Conservation (phyloP, 2,797 vertebrate species). For the Vultur gryphus region DNA sequence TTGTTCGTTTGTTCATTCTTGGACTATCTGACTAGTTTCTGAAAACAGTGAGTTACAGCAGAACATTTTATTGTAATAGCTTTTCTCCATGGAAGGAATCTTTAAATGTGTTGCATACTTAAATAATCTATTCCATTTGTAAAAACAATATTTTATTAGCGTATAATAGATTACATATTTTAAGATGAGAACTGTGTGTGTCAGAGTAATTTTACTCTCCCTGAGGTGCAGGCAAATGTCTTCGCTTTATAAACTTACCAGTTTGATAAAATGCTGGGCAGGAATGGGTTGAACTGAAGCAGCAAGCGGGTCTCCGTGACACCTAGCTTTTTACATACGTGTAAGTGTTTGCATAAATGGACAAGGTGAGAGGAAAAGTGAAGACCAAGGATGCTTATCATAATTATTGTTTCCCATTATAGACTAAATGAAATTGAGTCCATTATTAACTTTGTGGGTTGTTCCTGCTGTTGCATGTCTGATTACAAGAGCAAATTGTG, state of each 20-base stretch:
- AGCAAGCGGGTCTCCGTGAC: not conserved
- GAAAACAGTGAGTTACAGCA: not conserved
- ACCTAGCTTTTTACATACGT: not conserved
- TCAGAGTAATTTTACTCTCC: not conserved
- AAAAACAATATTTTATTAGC: not conserved
- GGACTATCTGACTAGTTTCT: not conserved
- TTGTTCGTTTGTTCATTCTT: slow-evolving; percentile 1
- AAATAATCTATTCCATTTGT: not conserved
- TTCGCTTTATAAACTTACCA: not conserved
- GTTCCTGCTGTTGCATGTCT: not conserved
- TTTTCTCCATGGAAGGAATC: not conserved
- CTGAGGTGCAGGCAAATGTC: not conserved
- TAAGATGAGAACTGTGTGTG: not conserved
- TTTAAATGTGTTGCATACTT: not conserved
- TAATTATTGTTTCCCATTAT: not conserved
- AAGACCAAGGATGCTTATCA: not conserved
- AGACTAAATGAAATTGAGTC: not conserved
- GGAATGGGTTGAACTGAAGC: not conserved
- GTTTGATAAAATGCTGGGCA: not conserved
- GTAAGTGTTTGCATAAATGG: not conserved
- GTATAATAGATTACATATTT: not conserved
- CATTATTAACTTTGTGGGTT: not conserved
- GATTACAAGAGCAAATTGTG: not conserved
- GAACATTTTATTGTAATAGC: not conserved
- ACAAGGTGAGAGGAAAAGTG: not conserved